Evolutionary conservation across 1,140 invertebrate genomes (phyloP).

Genomic region (Euura lappo): DNA sequence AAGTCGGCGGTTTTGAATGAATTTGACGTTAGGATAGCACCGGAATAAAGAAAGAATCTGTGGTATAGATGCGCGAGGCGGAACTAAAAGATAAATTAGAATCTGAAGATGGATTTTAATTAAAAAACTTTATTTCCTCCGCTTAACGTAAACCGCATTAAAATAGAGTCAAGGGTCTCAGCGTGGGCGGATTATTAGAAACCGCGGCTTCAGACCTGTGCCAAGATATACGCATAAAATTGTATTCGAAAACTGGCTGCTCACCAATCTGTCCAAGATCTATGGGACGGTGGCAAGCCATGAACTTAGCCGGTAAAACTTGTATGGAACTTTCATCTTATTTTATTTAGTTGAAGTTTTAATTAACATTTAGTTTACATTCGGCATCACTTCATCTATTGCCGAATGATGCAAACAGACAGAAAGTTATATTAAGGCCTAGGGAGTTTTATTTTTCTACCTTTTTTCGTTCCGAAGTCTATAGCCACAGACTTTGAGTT

Average conservation of each 20-base stretch:
- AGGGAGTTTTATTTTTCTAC: too few relatives aligned
- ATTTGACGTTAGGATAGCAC: background rate
- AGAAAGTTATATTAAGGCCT: too few relatives aligned
- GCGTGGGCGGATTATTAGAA: background rate
- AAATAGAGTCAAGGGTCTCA: background rate
- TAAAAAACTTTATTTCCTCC: slow-evolving; percentile 49
- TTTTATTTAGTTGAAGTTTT: too few relatives aligned
- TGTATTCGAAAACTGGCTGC: background rate
- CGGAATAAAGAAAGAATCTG: background rate
- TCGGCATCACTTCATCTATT: too few relatives aligned
- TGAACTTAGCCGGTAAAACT: too few relatives aligned
- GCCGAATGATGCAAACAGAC: too few relatives aligned
- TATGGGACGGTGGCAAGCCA: too few relatives aligned
- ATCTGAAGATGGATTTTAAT: slow-evolving; percentile 51
- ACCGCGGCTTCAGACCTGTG: background rate
- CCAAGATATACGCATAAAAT: background rate
- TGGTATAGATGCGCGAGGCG: slow-evolving; percentile 19
- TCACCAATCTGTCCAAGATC: too few relatives aligned
- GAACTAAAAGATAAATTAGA: slow-evolving; percentile 49
- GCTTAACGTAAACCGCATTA: slow-evolving; percentile 3
- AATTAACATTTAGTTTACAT: too few relatives aligned
- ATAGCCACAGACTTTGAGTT: background rate
- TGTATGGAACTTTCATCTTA: too few relatives aligned
- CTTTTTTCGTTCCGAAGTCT: background rate
- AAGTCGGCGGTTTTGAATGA: background rate